Percentiles rank a stretch among this genome's conserved stretches.
Conservation (phyloP, 2,888 invertebrate genomes). For the Athetis lepigone region DNA sequence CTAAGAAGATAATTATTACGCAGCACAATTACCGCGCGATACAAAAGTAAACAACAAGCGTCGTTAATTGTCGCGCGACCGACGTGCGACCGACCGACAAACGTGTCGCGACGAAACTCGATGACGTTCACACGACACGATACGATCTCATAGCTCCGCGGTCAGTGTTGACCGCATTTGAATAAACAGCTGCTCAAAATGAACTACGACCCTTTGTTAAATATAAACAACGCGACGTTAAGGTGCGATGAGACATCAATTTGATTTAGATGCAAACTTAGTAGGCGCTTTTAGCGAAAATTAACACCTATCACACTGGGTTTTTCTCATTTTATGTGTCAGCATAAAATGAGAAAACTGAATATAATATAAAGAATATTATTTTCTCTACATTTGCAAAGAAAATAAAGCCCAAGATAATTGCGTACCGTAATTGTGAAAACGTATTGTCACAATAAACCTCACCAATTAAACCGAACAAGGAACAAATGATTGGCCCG, state of each 20-base stretch:
- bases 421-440: background rate
- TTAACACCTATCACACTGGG: too few species aligned
- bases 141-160: background rate
- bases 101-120: constrained; percentile 10
- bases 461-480: background rate
- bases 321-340: too few species aligned
- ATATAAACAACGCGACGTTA: too few species aligned
- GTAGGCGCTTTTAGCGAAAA: too few species aligned
- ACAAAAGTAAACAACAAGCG: constrained; percentile 50
- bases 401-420: background rate
- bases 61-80: constrained; percentile 44
- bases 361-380: too few species aligned
- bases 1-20: too few species aligned
- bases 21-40: constrained; percentile 45
- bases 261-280: too few species aligned
- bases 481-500: constrained; percentile 25
- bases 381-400: background rate
- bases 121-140: constrained; percentile 20
- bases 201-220: too few species aligned
- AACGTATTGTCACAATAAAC: constrained; percentile 17
- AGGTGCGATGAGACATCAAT: too few species aligned
- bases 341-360: background rate
- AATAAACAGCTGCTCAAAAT: background rate
- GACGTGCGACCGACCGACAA: constrained; percentile 17
- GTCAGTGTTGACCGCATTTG: background rate